A percentile compares a stretch with the other conserved stretches of the same genome.
These are phyloP conservation scores for Lordiphosa clarofinis DNA, from an alignment of 1,140 invertebrate species.

Conservation along the genomic window DNA sequence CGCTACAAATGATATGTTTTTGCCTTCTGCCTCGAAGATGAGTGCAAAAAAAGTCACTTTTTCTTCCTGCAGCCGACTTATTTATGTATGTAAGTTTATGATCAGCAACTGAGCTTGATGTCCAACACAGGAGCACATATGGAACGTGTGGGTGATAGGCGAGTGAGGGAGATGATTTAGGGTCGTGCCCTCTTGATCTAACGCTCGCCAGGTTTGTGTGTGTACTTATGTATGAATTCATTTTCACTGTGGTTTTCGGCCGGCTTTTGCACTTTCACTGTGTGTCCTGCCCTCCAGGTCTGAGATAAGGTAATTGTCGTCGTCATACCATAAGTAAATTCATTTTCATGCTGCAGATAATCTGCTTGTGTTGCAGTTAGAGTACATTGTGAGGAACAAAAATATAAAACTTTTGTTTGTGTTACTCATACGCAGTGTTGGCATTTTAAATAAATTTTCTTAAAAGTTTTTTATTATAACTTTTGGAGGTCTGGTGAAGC, in stretches of 20 bases:
- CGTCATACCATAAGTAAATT: too few relatives aligned
- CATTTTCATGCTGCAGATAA: too few relatives aligned
- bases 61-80: constrained; percentile 35
- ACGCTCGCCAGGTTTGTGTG: constrained; percentile 3
- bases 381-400: too few relatives aligned
- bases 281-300: not conserved
- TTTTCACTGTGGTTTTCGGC: constrained; percentile 33
- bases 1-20: constrained; percentile 64
- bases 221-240: constrained; percentile 21
- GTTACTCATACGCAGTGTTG: too few relatives aligned
- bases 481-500: too few relatives aligned
- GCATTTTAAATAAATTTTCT: too few relatives aligned
- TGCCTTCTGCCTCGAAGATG: constrained; percentile 41
- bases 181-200: not conserved
- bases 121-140: constrained; percentile 53
- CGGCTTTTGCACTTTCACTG: constrained; percentile 9
- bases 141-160: constrained; percentile 1
- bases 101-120: constrained; percentile 63
- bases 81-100: constrained; percentile 64
- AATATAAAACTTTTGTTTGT: too few relatives aligned
- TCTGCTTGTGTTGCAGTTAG: too few relatives aligned
- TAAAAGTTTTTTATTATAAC: too few relatives aligned
- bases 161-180: constrained; percentile 1
- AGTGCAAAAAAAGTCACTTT: constrained; percentile 35
- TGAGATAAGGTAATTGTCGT: too few relatives aligned